Conservation (phyloP, 2,797 vertebrate genomes). For the Helarctos malayanus region DNA sequence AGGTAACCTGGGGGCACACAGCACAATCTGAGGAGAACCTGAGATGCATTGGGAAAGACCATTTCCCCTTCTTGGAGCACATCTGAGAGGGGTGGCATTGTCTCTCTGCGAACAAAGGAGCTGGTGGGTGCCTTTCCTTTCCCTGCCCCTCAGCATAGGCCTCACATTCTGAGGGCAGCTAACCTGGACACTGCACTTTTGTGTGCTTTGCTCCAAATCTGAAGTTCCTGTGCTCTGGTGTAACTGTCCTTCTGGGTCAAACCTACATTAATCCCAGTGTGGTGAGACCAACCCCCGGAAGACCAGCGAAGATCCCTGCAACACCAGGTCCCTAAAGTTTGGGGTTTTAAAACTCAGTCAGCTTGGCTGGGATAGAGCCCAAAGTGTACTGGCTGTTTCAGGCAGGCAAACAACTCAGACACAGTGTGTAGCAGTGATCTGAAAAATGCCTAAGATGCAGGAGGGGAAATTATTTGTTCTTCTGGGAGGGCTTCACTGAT, state of each 20-base stretch:
- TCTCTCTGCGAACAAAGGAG: not conserved
- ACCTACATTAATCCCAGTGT: not conserved
- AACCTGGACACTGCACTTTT: not conserved
- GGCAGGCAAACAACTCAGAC: not conserved
- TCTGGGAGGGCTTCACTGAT: not conserved
- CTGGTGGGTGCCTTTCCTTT: not conserved
- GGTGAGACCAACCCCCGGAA: not conserved
- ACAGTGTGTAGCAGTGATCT: not conserved
- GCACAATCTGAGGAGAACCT: not conserved
- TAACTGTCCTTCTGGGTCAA: not conserved
- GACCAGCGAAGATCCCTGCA: not conserved
- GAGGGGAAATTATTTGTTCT: not conserved
- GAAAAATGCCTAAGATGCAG: not conserved
- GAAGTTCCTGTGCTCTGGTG: not conserved
- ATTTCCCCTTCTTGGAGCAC: not conserved
- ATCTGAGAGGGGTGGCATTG: not conserved
- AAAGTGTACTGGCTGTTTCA: not conserved
- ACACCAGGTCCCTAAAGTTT: not conserved
- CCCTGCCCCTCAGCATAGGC: not conserved
- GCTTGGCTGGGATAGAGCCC: not conserved
- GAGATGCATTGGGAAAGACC: not conserved
- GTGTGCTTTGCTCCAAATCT: not conserved
- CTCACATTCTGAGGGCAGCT: not conserved
- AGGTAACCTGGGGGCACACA: not conserved
- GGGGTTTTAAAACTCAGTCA: not conserved